These are phyloP conservation scores for Colinus virginianus DNA, from an alignment of 2,113 vertebrate genomes.

Conservation along the genomic window DNA sequence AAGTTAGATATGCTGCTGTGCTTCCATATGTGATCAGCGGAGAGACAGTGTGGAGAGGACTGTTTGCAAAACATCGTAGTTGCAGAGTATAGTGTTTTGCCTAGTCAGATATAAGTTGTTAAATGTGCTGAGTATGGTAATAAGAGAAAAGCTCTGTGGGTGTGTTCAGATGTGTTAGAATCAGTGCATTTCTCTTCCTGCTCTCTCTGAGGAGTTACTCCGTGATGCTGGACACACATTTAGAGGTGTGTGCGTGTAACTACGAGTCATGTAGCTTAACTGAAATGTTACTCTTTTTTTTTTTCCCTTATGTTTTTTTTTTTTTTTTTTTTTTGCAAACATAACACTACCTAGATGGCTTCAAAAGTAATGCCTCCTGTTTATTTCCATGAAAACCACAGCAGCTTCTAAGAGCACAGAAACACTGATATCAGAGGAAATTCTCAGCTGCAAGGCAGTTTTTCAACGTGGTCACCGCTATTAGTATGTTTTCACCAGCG, in stretches of 20 bases:
- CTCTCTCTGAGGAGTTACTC: neutral
- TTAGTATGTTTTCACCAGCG: too few species aligned
- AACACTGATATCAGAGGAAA: too few species aligned
- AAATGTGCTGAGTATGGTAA: neutral
- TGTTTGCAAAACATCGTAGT: neutral
- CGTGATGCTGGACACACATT: neutral
- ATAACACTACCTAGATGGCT: neutral
- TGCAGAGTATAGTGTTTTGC: constrained; percentile 7
- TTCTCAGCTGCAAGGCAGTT: too few species aligned
- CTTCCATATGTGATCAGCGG: constrained; percentile 9
- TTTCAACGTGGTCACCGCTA: too few species aligned
- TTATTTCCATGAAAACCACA: too few species aligned
- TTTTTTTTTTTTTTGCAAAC: neutral
- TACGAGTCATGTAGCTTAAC: neutral
- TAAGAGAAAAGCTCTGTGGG: constrained; percentile 9
- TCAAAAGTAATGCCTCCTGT: too few species aligned
- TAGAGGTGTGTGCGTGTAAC: accelerated
- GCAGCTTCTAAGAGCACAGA: too few species aligned
- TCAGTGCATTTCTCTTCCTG: neutral
- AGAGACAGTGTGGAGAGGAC: neutral
- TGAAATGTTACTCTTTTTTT: neutral
- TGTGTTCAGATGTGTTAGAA: neutral
- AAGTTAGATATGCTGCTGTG: neutral
- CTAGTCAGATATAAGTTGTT: neutral
- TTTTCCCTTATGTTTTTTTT: neutral